These are phyloP conservation scores for Lepidochrysops patricia DNA, from an alignment of 2,888 invertebrate genomes.

Conservation along the genomic window DNA sequence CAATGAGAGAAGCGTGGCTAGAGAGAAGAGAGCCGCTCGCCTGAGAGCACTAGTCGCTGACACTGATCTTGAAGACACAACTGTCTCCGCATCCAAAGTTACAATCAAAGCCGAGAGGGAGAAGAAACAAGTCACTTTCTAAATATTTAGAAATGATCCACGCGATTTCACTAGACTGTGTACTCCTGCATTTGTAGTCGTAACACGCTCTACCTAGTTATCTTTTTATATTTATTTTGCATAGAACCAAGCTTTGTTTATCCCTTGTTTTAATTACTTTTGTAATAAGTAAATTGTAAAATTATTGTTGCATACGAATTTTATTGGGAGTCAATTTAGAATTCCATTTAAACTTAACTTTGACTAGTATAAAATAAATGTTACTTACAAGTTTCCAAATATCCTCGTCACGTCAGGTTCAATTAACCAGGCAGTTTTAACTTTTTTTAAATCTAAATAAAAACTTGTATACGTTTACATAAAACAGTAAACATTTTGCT, in stretches of 20 bases:
- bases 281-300: background rate
- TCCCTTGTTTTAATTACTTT: slow-evolving; percentile 51
- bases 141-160: slow-evolving; percentile 36
- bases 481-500: too few species aligned
- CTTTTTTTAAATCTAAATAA: too few species aligned
- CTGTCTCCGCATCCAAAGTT: slow-evolving; percentile 48
- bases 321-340: background rate
- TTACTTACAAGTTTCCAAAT: too few species aligned
- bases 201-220: slow-evolving; percentile 48
- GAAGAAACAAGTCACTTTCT: slow-evolving; percentile 69
- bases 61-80: slow-evolving; percentile 54
- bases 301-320: background rate
- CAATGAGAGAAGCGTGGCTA: slow-evolving; percentile 78
- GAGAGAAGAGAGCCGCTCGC: slow-evolving; percentile 82
- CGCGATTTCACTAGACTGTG: slow-evolving; percentile 45
- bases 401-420: too few species aligned
- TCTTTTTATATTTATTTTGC: slow-evolving; percentile 50
- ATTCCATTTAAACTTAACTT: background rate
- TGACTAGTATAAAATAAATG: too few species aligned
- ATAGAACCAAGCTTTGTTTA: slow-evolving; percentile 58
- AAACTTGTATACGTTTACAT: too few species aligned
- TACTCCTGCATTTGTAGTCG: slow-evolving; percentile 55
- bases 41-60: slow-evolving; percentile 81
- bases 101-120: slow-evolving; percentile 59
- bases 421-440: too few species aligned